Evolutionary conservation across 1,140 invertebrate genomes (phyloP).

Genomic region (Orius insidiosus): DNA sequence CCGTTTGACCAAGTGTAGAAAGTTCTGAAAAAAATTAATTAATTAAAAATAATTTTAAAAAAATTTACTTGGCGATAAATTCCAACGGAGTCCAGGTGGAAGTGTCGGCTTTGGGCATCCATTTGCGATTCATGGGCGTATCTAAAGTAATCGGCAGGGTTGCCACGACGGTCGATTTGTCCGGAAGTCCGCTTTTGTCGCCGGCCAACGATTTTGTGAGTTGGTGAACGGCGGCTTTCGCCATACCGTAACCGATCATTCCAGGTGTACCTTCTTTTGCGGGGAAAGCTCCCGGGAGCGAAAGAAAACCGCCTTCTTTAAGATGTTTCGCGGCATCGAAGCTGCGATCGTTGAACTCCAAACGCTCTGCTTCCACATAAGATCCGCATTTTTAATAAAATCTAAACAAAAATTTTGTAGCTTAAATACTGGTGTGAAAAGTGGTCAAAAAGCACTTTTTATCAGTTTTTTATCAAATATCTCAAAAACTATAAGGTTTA

Average conservation of each 20-base stretch:
- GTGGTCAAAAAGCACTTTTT: too few relatives aligned
- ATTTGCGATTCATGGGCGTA: constrained; percentile 96
- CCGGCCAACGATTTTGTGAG: constrained; percentile 78
- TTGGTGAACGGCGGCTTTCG: constrained; percentile 94
- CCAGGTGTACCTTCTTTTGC: constrained; percentile 76
- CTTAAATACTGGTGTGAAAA: too few relatives aligned
- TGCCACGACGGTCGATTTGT: constrained; percentile 53
- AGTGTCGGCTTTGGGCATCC: constrained; percentile 93
- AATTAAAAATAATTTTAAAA: too few relatives aligned
- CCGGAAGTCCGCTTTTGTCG: constrained; percentile 69
- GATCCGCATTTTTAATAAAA: constrained; percentile 73
- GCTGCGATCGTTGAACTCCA: constrained; percentile 88
- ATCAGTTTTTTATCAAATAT: too few relatives aligned
- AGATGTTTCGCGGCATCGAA: too few relatives aligned
- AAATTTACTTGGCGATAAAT: constrained; percentile 70
- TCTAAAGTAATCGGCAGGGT: constrained; percentile 91
- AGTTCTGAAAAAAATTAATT: constrained; percentile 37
- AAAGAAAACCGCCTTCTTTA: constrained; percentile 73
- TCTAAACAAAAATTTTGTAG: too few relatives aligned
- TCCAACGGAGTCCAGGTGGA: constrained; percentile 80
- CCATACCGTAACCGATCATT: constrained; percentile 76
- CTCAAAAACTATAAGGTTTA: too few relatives aligned
- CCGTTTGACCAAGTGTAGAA: constrained; percentile 70
- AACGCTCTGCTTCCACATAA: constrained; percentile 95
- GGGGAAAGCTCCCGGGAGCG: constrained; percentile 89